Conservation (phyloP, 2,888 invertebrate genomes). For the Drosophila subsilvestris region DNA sequence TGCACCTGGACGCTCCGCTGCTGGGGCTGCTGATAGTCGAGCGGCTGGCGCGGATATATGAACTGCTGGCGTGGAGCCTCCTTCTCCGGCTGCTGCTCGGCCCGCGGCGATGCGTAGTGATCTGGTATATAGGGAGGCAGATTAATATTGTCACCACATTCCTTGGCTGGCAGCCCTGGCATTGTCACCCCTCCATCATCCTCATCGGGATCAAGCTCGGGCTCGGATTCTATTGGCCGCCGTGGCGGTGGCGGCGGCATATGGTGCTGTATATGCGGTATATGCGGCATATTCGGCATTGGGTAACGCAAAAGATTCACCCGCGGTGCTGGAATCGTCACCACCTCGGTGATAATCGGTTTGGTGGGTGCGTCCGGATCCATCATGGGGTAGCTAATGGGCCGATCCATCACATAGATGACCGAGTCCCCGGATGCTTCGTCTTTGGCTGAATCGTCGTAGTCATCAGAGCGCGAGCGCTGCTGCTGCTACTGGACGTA, state of each 20-base stretch:
- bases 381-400: slow-evolving; percentile 8
- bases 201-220: not conserved
- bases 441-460: slow-evolving; percentile 31
- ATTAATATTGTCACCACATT: slow-evolving; percentile 1
- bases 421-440: slow-evolving; percentile 59
- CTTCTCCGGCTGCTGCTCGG: not conserved
- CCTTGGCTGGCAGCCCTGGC: slow-evolving; percentile 1
- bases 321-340: slow-evolving; percentile 31
- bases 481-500: slow-evolving; percentile 4
- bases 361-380: slow-evolving; percentile 35
- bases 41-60: not conserved
- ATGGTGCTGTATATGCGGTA: not conserved
- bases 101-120: not conserved
- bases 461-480: slow-evolving; percentile 11
- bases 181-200: not conserved
- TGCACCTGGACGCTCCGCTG: not conserved
- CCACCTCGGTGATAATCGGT: slow-evolving; percentile 28
- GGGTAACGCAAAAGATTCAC: slow-evolving; percentile 1
- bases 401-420: slow-evolving; percentile 36
- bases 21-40: not conserved
- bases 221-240: slow-evolving; percentile 13
- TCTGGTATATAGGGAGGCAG: not conserved
- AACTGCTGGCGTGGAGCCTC: not conserved
- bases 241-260: slow-evolving; percentile 19
- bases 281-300: slow-evolving; percentile 36